Evolutionary conservation across 2,888 invertebrate species (phyloP), one percentile per base, ranked within the genome.

Genomic region (Archips crataeganus): DNA sequence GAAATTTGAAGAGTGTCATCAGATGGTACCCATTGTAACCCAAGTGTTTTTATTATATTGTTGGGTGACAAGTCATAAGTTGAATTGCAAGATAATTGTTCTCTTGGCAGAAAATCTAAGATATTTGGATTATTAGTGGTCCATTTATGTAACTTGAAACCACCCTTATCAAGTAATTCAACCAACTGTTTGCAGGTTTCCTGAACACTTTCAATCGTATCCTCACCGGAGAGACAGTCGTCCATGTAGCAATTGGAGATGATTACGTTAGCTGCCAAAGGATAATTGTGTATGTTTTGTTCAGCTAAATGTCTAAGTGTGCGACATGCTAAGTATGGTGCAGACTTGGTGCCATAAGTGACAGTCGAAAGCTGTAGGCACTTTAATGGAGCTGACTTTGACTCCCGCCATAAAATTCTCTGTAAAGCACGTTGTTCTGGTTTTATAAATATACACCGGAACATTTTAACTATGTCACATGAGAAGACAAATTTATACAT

Each of bases 401-500:
- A 61, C 23, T 75, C 71, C 23, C 74, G 47, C 74, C 76, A 76
- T 6, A 76, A 45, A 0, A 76, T 47, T 42, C 71, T 36, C 61
- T 70, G 70, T 49, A 77, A 57, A 1, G 36, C 3, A n/a, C 60
- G 39, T 23, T 77, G 76, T 39, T 71, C 15, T 32, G 69, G 71
- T 66, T 76, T 75, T 42, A 78, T 47, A 23, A 65, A 62, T 49
- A 78, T 77, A 15, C 47, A 42, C n/a, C 75, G 34, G 34, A 74
- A 77, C 77, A 75, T 76, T 70, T 76, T 76, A 11, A 75, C 67
- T 51, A 77, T 76, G 45, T 78, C 77, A 51, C 70, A 73, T 9
- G 71, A 67, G 42, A 78, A 73, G 3, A 57, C 75, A 76, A 65
- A 76, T 67, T 75, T 72, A 70, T 75, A 73, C 3, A 71, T 8